These are phyloP conservation scores for Scleropages formosus DNA, from an alignment of 2,797 vertebrate species.

Conservation along the genomic window DNA sequence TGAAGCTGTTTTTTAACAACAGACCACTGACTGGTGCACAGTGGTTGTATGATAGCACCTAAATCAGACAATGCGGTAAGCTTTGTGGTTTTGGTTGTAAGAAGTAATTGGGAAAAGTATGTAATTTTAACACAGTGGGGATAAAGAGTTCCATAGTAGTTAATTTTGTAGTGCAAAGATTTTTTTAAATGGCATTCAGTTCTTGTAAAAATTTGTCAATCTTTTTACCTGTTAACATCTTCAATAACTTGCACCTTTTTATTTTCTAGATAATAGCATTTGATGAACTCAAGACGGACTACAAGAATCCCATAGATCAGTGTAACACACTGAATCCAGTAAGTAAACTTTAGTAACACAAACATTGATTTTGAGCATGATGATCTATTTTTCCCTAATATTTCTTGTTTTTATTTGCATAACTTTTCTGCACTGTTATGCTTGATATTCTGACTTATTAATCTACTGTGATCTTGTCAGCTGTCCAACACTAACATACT, in stretches of 20 bases:
- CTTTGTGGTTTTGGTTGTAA: too few relatives aligned
- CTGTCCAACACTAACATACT: slow-evolving; percentile 88
- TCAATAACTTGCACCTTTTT: slow-evolving; percentile 28
- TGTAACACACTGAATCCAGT: slow-evolving; percentile 99
- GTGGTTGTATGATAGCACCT: too few relatives aligned
- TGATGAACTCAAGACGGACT: slow-evolving; percentile 98
- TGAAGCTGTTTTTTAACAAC: too few relatives aligned
- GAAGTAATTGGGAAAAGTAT: too few relatives aligned
- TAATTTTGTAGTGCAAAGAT: too few relatives aligned
- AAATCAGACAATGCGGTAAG: too few relatives aligned
- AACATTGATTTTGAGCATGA: slow-evolving; percentile 51
- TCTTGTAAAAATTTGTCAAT: not conserved
- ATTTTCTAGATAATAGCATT: slow-evolving; percentile 92
- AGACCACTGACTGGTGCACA: too few relatives aligned
- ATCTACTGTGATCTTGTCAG: slow-evolving; percentile 82
- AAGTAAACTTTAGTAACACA: slow-evolving; percentile 59
- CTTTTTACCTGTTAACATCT: not conserved
- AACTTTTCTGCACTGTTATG: slow-evolving; percentile 67
- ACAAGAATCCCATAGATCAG: slow-evolving; percentile 99
- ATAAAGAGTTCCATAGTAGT: too few relatives aligned
- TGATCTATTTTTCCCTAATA: slow-evolving; percentile 43
- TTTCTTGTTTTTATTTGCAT: slow-evolving; percentile 47
- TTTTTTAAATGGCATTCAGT: not conserved
- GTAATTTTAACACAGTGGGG: too few relatives aligned
- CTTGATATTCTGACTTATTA: slow-evolving; percentile 80